Evolutionary conservation across 2,113 vertebrate species (phyloP), one percentile per base, ranked within the genome.

Genomic region (Chloropsis hardwickii): DNA sequence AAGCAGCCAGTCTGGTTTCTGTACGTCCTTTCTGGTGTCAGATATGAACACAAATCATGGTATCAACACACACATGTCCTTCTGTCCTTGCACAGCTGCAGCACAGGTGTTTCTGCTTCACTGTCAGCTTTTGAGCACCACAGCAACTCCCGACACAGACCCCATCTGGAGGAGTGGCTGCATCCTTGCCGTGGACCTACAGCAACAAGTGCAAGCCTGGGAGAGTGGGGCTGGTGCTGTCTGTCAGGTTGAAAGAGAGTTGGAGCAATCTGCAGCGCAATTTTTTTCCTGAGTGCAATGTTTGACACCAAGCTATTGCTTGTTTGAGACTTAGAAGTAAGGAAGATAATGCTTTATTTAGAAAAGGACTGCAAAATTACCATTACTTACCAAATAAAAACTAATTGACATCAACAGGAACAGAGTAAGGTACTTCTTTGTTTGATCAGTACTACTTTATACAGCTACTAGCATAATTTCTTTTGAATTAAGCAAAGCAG

Each of bases 41-140:
- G 37, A 40, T 10, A 9, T 6, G 16, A 50, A 53, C 0, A 1
- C 6, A 78, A 48, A 53, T n/a, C 7, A 0, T 6, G 10, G 25
- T n/a, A 14, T 22, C n/a, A 50, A 42, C 29, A 71, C 22, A 4
- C 24, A 28, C 31, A 22, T 3, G 31, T 12, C 8, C 8, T 61
- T 23, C 24, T 33, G 14, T 78, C 47, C 20, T 54, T 54, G 48
- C 29, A n/a, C 73, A 78, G 37, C 27, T 31, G 58, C 62, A 73
- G 35, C 27, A 48, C 35, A 25, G 29, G 5, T 2, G 1, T 18
- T n/a, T 78, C 56, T 84, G 47, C 21, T 67, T 47, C 62, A 23
- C 22, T 31, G 14, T 4, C 64, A 84, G 70, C 11, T 37, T 81
- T 29, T 61, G 22, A n/a, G 31, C 22, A 42, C 3, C 29, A 6